These are phyloP conservation scores for Dasyurus viverrinus DNA, from an alignment of 2,113 vertebrate species.

Conservation along the genomic window DNA sequence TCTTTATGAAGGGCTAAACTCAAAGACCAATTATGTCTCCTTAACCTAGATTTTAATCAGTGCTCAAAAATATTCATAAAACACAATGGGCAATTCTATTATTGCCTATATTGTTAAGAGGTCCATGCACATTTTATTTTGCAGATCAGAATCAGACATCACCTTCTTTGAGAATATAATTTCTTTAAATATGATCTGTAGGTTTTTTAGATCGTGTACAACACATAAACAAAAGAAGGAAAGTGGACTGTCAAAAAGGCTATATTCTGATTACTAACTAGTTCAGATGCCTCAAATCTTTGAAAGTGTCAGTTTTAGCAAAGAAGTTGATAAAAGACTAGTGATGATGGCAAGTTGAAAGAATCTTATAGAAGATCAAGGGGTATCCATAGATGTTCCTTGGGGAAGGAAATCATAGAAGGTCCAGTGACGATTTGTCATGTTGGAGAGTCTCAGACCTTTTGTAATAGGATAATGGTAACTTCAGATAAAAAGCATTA, in stretches of 20 bases:
- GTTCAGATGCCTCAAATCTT: background rate
- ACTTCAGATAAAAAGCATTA: background rate
- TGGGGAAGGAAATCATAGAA: background rate
- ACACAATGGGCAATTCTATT: background rate
- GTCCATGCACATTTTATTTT: background rate
- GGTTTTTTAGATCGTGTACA: background rate
- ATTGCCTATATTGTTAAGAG: background rate
- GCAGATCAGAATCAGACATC: background rate
- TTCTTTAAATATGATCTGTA: background rate
- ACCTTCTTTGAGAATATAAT: background rate
- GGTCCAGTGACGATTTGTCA: background rate
- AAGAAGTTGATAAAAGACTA: background rate
- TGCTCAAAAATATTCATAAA: constrained; percentile 26
- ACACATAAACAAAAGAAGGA: background rate
- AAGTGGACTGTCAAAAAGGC: background rate
- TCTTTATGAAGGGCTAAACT: background rate
- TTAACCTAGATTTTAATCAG: constrained; percentile 1
- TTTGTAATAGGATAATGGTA: background rate
- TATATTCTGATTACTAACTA: background rate
- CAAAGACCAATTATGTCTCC: background rate
- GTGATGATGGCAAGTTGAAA: constrained; percentile 8
- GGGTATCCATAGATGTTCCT: background rate
- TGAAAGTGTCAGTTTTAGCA: background rate
- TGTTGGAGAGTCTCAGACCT: background rate
- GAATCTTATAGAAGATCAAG: background rate